Evolutionary conservation across 2,797 vertebrate genomes (phyloP), one percentile per base, ranked within the genome.

Genomic region (Sarcoramphus papa): DNA sequence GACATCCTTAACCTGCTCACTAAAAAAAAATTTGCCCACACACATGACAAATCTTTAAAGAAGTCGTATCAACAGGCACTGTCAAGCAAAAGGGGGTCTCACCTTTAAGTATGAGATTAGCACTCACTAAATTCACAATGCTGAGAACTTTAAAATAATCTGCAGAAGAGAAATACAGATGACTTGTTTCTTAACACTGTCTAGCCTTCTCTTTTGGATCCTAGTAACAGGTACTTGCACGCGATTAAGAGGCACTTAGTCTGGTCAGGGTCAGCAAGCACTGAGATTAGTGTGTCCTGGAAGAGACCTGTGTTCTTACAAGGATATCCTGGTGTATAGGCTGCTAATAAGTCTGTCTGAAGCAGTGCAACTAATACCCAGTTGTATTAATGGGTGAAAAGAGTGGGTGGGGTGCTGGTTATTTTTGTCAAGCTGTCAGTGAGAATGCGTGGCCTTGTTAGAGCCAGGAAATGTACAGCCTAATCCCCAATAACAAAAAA

Each of bases 241-340:
- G 11, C 0, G 0, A 6, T 28, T 67, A 31, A 40, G 13, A 40
- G 20, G 69, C 60, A 5, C 17, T 40, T 33, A 5, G 3, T 19
- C 20, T 15, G 6, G 18, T 50, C 28, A 33, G 13, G 33, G 22
- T 73, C 25, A 56, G 6, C 9, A 40, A 13, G 35, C 31, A 40
- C 11, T 5, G 18, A n/a, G 41, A 12, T 18, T 2, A 7, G 2
- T 14, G 21, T 48, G 33, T 63, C 33, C 22, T 22, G 14, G 43
- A 40, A 27, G 43, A 25, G 35, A 28, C 30, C 9, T 22, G 37
- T 28, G 40, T 56, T 31, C 27, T 48, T 33, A 33, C 1, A 21
- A 33, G 24, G 35, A 16, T 33, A 23, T 8, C 30, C 4, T 47
- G 6, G 24, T 51, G 2, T 14, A 5, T 4, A 21, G 7, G 30